These are phyloP conservation scores for Mormoops blainvillei DNA, from an alignment of 2,113 vertebrate genomes.

Conservation along the genomic window DNA sequence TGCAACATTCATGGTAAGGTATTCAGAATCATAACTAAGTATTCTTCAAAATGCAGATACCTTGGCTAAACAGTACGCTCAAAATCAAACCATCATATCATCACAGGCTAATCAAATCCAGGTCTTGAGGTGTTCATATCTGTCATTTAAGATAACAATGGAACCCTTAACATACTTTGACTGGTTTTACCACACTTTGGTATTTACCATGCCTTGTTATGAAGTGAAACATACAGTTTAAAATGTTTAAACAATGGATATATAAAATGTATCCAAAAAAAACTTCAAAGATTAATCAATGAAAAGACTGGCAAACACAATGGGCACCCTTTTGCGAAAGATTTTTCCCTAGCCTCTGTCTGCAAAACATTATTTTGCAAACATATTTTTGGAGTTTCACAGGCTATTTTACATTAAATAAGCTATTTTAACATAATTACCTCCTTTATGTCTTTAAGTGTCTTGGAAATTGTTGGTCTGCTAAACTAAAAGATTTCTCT, in stretches of 20 bases:
- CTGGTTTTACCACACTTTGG: not conserved
- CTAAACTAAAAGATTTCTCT: constrained; percentile 20
- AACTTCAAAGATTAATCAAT: not conserved
- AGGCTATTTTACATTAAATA: not conserved
- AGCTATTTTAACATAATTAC: not conserved
- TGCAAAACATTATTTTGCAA: not conserved
- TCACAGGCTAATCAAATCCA: constrained; percentile 7
- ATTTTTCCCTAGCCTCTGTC: not conserved
- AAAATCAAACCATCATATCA: constrained; percentile 15
- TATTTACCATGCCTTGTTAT: not conserved
- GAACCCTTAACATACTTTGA: not conserved
- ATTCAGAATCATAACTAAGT: constrained; percentile 12
- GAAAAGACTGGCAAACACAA: not conserved
- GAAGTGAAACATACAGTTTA: constrained; percentile 22
- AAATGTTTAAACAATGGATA: constrained; percentile 13
- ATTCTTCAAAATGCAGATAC: not conserved
- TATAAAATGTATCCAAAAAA: not conserved
- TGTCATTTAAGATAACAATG: not conserved
- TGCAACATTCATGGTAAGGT: not conserved
- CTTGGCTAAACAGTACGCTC: not conserved
- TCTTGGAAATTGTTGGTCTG: not conserved
- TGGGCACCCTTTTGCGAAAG: not conserved
- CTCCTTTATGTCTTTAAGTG: not conserved
- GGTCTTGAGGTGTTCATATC: not conserved
- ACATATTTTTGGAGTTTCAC: not conserved